Conservation (phyloP, 2,888 invertebrate genomes). For the Ennomos quercinarius region DNA sequence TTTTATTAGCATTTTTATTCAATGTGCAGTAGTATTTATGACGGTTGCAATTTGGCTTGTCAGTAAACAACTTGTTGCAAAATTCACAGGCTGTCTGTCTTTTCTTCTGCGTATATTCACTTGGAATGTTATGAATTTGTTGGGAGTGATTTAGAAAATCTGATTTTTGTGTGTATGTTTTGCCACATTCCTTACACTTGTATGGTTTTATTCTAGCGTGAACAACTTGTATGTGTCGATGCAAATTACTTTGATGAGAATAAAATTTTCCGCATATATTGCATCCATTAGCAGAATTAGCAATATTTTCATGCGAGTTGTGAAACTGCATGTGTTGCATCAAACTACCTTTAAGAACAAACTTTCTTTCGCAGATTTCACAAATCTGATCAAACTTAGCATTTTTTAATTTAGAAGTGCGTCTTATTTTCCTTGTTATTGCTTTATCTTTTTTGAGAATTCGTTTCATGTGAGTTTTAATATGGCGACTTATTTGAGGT, state of each 20-base stretch:
- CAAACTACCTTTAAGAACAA: not conserved
- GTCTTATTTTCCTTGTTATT: not conserved
- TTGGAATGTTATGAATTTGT: not conserved
- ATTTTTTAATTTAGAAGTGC: no score
- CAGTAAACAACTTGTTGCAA: not conserved
- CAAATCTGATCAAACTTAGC: not conserved
- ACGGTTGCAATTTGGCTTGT: not conserved
- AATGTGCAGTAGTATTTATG: not conserved
- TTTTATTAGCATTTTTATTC: not conserved
- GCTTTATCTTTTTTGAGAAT: not conserved
- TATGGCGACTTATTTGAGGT: not conserved
- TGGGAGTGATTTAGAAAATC: not conserved
- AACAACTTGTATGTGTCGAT: conserved; percentile 1
- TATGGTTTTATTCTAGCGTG: conserved; percentile 2
- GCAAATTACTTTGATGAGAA: not conserved
- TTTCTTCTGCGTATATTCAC: no score
- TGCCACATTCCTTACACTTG: conserved; percentile 1
- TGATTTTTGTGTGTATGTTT: not conserved
- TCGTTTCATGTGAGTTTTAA: not conserved
- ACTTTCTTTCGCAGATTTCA: not conserved
- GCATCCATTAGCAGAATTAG: not conserved
- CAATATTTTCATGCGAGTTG: not conserved
- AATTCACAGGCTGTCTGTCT: not conserved
- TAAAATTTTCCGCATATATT: conserved; percentile 1
- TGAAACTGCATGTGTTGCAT: not conserved